phyloP scores from a whole-genome alignment of 2,888 invertebrate species.

The Drosophila sordidula region DNA sequence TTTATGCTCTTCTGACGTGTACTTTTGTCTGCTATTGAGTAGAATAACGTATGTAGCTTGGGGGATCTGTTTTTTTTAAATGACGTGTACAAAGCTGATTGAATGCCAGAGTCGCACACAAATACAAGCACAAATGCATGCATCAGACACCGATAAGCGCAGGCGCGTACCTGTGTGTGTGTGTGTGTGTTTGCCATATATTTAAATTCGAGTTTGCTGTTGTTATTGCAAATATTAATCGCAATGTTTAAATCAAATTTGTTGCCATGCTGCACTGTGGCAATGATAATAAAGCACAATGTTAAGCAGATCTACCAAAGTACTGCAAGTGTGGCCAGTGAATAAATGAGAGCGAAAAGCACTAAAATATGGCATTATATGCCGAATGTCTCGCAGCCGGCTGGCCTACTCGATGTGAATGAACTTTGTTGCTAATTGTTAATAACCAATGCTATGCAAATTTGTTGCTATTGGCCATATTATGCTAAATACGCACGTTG shows the following conservation, averaged over 20 bases:
- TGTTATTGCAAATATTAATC: slow-evolving; percentile 25
- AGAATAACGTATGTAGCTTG: slow-evolving; percentile 32
- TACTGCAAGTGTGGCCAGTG: slow-evolving; percentile 26
- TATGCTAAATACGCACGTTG: slow-evolving; percentile 26
- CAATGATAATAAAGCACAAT: neutral
- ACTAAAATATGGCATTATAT: neutral
- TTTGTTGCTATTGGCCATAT: slow-evolving; percentile 21
- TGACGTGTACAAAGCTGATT: slow-evolving; percentile 78
- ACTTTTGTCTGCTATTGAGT: slow-evolving; percentile 45
- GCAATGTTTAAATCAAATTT: slow-evolving; percentile 14
- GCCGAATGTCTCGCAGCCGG: slow-evolving; percentile 7
- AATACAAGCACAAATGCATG: slow-evolving; percentile 13
- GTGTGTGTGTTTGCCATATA: slow-evolving; percentile 5
- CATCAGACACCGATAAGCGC: slow-evolving; percentile 49
- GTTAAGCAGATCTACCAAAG: neutral
- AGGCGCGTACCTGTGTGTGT: slow-evolving; percentile 46
- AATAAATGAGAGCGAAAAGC: slow-evolving; percentile 4
- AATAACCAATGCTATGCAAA: slow-evolving; percentile 43
- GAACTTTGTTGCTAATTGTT: slow-evolving; percentile 49
- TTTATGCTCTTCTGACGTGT: slow-evolving; percentile 65
- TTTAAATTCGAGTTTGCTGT: slow-evolving; percentile 17
- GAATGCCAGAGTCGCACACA: slow-evolving; percentile 37
- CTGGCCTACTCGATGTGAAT: slow-evolving; percentile 42
- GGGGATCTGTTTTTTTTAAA: slow-evolving; percentile 43
- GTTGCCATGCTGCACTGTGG: slow-evolving; percentile 31